These are phyloP conservation scores for Acanthisitta chloris DNA, from an alignment of 2,113 vertebrate species.

Conservation along the genomic window DNA sequence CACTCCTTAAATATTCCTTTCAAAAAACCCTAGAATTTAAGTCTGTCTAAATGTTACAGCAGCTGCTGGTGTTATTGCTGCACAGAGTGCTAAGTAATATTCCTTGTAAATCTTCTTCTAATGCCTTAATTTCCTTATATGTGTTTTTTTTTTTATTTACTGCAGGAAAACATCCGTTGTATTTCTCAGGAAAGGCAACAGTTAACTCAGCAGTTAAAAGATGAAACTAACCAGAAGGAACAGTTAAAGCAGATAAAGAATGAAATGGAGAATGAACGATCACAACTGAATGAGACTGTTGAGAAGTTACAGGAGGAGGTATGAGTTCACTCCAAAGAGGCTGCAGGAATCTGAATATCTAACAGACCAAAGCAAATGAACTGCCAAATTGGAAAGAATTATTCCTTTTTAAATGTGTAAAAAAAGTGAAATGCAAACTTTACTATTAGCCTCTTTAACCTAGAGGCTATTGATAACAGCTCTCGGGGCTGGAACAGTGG, in stretches of 20 bases:
- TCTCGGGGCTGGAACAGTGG: background rate
- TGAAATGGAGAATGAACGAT: slow-evolving; percentile 86
- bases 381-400: background rate
- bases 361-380: background rate
- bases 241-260: slow-evolving; percentile 87
- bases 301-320: slow-evolving; percentile 94
- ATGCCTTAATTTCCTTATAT: background rate
- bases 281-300: slow-evolving; percentile 84
- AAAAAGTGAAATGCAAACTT: background rate
- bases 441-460: background rate
- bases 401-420: background rate
- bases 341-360: background rate
- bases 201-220: slow-evolving; percentile 80
- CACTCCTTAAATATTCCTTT: background rate
- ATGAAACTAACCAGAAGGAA: slow-evolving; percentile 87
- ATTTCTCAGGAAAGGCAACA: slow-evolving; percentile 79
- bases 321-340: background rate
- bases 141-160: background rate
- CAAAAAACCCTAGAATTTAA: background rate
- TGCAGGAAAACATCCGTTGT: slow-evolving; percentile 80
- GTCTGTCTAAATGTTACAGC: background rate
- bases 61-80: background rate
- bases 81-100: background rate
- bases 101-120: too few relatives aligned
- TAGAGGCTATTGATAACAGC: background rate